Percentiles rank a stretch among this genome's conserved stretches.
Conservation (phyloP, 2,888 invertebrate species). For the Cactoblastis cactorum region DNA sequence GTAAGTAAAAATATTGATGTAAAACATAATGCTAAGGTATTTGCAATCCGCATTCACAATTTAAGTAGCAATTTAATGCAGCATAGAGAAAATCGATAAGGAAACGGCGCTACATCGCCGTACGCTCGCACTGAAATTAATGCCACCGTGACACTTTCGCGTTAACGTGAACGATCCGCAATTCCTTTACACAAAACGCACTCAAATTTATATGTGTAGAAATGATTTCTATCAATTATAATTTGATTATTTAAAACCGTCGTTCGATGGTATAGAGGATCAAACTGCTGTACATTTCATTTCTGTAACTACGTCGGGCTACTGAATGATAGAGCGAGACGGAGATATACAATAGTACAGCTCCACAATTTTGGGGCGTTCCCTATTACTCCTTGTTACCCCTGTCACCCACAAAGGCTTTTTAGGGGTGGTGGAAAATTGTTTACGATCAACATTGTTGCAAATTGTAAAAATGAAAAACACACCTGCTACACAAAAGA, state of each 20-base stretch:
- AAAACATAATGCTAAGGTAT: constrained; percentile 52
- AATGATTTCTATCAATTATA: constrained; percentile 28
- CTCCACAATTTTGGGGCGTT: constrained; percentile 55
- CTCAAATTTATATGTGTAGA: constrained; percentile 18
- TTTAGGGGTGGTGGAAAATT: constrained; percentile 13
- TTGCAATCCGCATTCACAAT: constrained; percentile 65
- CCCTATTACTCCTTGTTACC: constrained; percentile 39
- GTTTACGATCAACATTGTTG: constrained; percentile 14
- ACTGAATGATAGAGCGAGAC: constrained; percentile 57
- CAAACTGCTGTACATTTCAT: constrained; percentile 43
- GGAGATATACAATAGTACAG: constrained; percentile 36
- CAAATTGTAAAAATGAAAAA: background rate
- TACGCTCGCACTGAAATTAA: constrained; percentile 49
- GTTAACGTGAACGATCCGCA: constrained; percentile 32
- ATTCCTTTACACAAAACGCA: constrained; percentile 25
- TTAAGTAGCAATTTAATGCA: constrained; percentile 71
- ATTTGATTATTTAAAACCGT: constrained; percentile 30
- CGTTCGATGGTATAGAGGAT: constrained; percentile 32
- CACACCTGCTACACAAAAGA: background rate
- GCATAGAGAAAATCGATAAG: constrained; percentile 77
- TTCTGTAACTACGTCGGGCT: constrained; percentile 32
- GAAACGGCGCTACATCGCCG: constrained; percentile 64
- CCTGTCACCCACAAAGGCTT: constrained; percentile 19
- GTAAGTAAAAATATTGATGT: constrained; percentile 37
- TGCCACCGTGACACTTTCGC: constrained; percentile 50